Conservation (phyloP, 2,113 vertebrate genomes). For the Herpetotheres cachinnans region DNA sequence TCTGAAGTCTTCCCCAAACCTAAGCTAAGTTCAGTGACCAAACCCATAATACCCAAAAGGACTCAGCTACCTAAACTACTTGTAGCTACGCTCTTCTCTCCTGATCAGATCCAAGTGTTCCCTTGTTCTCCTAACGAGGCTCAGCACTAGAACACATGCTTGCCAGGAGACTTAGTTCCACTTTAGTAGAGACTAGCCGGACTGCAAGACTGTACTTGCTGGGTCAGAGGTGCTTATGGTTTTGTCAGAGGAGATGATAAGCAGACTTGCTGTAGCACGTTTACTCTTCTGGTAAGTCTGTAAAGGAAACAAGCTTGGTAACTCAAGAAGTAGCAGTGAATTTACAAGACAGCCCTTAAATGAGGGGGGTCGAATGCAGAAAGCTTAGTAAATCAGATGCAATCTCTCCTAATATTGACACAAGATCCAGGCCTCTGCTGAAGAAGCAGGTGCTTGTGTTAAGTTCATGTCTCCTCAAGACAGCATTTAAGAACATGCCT, state of each 20-base stretch:
- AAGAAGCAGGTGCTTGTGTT: not conserved
- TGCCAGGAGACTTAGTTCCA: not conserved
- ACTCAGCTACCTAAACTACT: not conserved
- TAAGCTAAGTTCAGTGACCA: not conserved
- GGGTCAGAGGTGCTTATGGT: not conserved
- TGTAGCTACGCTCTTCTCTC: not conserved
- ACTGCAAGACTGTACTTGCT: not conserved
- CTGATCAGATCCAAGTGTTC: not conserved
- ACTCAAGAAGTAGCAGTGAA: not conserved
- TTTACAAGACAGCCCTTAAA: not conserved
- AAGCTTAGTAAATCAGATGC: not conserved
- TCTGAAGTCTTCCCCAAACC: not conserved
- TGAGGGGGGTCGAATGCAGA: not conserved
- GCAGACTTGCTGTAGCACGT: not conserved
- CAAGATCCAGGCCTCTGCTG: not conserved
- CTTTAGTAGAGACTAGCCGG: not conserved
- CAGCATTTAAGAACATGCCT: not conserved
- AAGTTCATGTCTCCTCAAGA: not conserved
- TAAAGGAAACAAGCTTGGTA: not conserved
- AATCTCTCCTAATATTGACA: not conserved
- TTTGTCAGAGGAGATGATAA: not conserved
- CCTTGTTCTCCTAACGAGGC: not conserved
- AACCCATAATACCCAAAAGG: not conserved
- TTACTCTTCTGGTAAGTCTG: not conserved
- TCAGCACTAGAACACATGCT: not conserved